Evolutionary conservation across 1,140 invertebrate genomes (phyloP).

Genomic region (Sitobion miscanthi): DNA sequence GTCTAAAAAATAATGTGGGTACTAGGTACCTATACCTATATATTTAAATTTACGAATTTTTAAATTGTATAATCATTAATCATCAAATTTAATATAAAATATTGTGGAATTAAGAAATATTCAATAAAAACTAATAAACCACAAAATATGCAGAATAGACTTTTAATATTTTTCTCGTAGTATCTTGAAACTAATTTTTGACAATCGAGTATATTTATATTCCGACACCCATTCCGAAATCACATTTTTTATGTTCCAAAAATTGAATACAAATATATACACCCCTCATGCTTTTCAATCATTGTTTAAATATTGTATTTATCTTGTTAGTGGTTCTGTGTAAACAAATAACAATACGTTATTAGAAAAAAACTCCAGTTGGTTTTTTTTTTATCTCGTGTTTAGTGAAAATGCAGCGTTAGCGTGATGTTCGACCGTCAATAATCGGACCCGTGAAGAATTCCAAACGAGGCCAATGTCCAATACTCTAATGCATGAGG

Average conservation of each 20-base stretch:
- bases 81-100: no score
- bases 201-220: background rate
- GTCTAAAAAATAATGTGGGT: no score
- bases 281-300: background rate
- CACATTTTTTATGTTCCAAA: background rate
- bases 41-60: no score
- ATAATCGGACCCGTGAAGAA: conserved; percentile 54
- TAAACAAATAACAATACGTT: conserved; percentile 39
- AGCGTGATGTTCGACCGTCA: conserved; percentile 51
- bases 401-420: conserved; percentile 48
- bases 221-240: background rate
- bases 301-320: conserved; percentile 32
- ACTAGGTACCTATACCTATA: no score
- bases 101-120: no score
- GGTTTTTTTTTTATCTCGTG: conserved; percentile 39
- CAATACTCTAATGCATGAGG: conserved; percentile 2
- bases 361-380: background rate
- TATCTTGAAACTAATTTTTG: background rate
- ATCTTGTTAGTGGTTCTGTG: conserved; percentile 27
- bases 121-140: no score
- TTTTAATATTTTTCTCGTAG: no score
- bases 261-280: background rate
- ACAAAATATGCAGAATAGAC: no score
- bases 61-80: no score
- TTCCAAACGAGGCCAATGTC: conserved; percentile 51